Evolutionary conservation across 2,888 invertebrate species (phyloP), one percentile per base, ranked within the genome.

Genomic region (Cryptocephalus primarius): DNA sequence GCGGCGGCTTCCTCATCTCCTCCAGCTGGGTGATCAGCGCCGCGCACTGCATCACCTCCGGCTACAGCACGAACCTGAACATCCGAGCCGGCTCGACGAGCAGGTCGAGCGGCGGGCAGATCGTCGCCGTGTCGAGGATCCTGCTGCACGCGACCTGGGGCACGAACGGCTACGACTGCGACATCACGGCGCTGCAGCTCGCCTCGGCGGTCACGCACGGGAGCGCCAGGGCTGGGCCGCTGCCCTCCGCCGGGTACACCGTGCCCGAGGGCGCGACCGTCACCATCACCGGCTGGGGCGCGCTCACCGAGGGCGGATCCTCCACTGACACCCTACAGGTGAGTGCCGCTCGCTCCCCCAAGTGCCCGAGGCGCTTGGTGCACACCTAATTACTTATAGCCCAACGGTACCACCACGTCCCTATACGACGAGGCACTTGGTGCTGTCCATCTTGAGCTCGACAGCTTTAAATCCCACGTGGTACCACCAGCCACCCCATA

Each of bases 251-350:
- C 31, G 41, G 38, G 45, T 32, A 40, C 14, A 33, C 33, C 8
- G 14, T 46, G 32, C n/a, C 40, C 9, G 33, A 34, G 12, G 50
- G 48, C 10, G 36, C 48, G 1, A 10, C 39, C 12, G 33, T 49
- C n/a, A 44, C 48, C 2, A 43, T 54, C 8, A 49, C 52, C 6
- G 54, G 53, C 10, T 56, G 54, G 54, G 54, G 52, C 8, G 40
- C 33, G 8, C 22, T 22, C 22, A 22, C 22, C 22, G 22, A 22
- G 22, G 22, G 22, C 2, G 22, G 22, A 22, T 4, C 22, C 22
- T 22, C 22, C 22, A 4, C 22, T 22, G 22, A 22, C 22, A 22
- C 22, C 3, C 22, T 22, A 22, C 22, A 22, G 22, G 22, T 22
- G 22, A 22, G 22, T 4, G 3, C 22, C 22, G 6, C 2, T 22